Conservation (phyloP, 2,113 vertebrate species). For the Pionites leucogaster region DNA sequence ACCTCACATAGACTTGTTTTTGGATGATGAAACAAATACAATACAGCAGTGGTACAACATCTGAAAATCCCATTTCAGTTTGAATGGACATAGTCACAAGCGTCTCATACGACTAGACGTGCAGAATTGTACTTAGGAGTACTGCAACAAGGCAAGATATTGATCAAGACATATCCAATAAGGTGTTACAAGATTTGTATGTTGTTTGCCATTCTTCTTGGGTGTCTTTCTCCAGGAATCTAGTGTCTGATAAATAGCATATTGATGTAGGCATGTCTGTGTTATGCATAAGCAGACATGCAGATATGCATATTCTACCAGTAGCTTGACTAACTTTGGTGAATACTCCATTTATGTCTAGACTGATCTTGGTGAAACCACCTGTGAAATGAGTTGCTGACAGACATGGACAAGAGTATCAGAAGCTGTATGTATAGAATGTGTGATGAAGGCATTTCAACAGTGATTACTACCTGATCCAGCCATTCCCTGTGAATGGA, state of each 20-base stretch:
- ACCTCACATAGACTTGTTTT: background rate
- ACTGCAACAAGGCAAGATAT: background rate
- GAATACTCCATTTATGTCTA: background rate
- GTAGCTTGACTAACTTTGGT: background rate
- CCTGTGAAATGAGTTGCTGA: background rate
- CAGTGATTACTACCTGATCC: background rate
- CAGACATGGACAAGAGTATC: background rate
- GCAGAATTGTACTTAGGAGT: background rate
- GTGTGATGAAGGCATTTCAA: background rate
- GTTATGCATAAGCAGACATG: background rate
- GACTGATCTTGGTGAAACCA: background rate
- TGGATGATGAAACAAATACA: background rate
- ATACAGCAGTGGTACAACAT: background rate
- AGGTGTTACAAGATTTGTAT: background rate
- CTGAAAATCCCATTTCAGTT: slow-evolving; percentile 15
- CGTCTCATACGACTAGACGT: background rate
- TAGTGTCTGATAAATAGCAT: background rate
- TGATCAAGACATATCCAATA: background rate
- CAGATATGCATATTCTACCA: background rate
- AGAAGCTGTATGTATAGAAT: background rate
- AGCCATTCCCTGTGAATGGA: background rate
- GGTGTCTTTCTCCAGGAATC: background rate
- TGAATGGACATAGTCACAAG: background rate
- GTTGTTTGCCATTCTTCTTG: background rate
- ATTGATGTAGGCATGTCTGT: background rate